phyloP scores from a whole-genome alignment of 2,113 vertebrate species.

The Lophius piscatorius region DNA sequence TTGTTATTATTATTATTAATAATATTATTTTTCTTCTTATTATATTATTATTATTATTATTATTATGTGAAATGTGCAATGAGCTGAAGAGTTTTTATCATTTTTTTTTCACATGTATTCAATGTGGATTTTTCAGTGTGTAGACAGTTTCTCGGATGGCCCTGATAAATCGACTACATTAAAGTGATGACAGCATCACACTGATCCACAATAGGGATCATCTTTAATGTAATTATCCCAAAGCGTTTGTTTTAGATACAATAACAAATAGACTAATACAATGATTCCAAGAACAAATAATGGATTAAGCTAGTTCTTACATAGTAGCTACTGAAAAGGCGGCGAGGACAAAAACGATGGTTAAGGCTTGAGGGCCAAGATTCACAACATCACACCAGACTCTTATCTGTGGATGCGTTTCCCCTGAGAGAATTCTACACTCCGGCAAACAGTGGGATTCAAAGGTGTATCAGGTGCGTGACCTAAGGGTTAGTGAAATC shows the following conservation, averaged over 20 bases:
- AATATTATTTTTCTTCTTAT: too few relatives aligned
- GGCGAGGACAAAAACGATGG: constrained; percentile 68
- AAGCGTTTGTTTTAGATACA: constrained; percentile 22
- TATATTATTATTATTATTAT: too few relatives aligned
- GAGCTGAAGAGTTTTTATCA: neutral
- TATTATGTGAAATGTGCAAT: neutral
- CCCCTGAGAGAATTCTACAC: constrained; percentile 75
- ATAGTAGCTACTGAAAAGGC: constrained; percentile 60
- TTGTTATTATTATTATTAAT: too few relatives aligned
- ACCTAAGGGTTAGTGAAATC: constrained; percentile 77
- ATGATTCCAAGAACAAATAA: constrained; percentile 11
- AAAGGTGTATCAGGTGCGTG: constrained; percentile 82
- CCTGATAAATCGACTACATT: constrained; percentile 7
- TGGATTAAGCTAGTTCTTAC: constrained; percentile 44
- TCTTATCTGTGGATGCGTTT: constrained; percentile 76
- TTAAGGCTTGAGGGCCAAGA: constrained; percentile 75
- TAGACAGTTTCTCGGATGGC: neutral
- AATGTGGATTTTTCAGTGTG: neutral
- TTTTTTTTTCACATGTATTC: too few relatives aligned
- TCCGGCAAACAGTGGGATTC: constrained; percentile 73
- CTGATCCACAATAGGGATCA: constrained; percentile 25
- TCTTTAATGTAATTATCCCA: constrained; percentile 10
- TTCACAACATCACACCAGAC: constrained; percentile 75
- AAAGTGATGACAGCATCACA: neutral
- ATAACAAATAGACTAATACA: constrained; percentile 16